Base-by-base conservation (phyloP, 2,113 vertebrate genomes). In the Hassar affinis region DNA sequence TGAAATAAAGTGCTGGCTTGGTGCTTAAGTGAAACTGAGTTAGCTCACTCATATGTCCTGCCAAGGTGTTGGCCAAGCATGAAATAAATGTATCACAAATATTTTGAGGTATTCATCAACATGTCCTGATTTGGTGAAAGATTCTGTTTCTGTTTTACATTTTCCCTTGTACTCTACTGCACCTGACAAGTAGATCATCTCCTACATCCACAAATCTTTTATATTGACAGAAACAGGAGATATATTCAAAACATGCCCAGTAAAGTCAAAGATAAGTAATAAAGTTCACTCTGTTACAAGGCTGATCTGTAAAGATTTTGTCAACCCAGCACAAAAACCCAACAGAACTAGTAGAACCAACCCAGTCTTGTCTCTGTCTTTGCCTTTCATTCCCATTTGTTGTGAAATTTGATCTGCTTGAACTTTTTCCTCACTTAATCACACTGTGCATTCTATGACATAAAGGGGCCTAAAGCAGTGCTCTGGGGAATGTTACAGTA, bases 401-500 rank as follows among this genome's bases (percentile, higher is more conserved):
- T 84, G 83, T 88, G 89, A 91, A 85, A 90, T 89, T 12, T 62
- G 86, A 91, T 88, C 85, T 84, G 0, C 35, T 80, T 22, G 85
- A 81, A 87, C 52, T 33, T 85, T 69, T 76, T 80, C 62, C 88
- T 85, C 84, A 78, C 56, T 79, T 84, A 87, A 85, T 85, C 79
- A 85, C 66, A 35, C 80, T 79, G 3, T 75, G 85, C 56, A 22
- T 71, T 85, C 84, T 87, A 90, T 91, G 89, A 92, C 89, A 89
- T 89, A 86, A 69, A 77, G 22, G 68, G 0, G 77, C 89, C 87
- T 90, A 88, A 88, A 88, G 86, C 82, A 85, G 77, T 49, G 80
- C 89, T 91, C 88, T 86, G 87, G 88, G 90, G 88, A 87, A 61
- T 90, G 88, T 90, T 79, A 85, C 84, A 22, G 84, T 92, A 90